These are phyloP conservation scores for Anolis carolinensis DNA, from an alignment of 2,113 vertebrate genomes.

Conservation along the genomic window DNA sequence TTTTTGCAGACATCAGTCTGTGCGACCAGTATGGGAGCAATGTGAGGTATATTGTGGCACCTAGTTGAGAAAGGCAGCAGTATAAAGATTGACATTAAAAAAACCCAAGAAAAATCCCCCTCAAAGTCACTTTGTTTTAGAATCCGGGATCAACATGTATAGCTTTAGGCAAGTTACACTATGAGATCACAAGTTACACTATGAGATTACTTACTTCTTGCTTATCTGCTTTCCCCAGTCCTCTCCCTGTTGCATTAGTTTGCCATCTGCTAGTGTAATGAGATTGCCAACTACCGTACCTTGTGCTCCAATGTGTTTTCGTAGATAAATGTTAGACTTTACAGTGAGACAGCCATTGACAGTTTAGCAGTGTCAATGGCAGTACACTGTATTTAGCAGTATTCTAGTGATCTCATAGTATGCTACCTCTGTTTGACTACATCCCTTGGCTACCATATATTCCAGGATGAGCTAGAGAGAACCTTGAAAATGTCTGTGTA, in stretches of 20 bases:
- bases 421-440: not conserved
- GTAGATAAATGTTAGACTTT: not conserved
- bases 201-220: not conserved
- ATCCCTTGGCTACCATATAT: too few relatives aligned
- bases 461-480: not conserved
- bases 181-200: not conserved
- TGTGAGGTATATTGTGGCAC: too few relatives aligned
- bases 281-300: not conserved
- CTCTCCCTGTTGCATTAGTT: not conserved
- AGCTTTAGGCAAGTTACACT: not conserved
- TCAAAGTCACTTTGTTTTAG: not conserved
- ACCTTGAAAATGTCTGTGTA: not conserved
- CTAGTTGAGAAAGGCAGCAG: too few relatives aligned
- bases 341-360: not conserved
- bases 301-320: not conserved
- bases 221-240: not conserved
- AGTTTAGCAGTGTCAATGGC: too few relatives aligned
- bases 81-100: too few relatives aligned
- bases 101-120: too few relatives aligned
- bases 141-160: not conserved
- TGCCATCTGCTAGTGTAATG: not conserved
- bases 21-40: too few relatives aligned
- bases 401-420: not conserved
- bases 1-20: too few relatives aligned
- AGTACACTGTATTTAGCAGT: too few relatives aligned